Evolutionary conservation across 2,888 invertebrate species (phyloP), one percentile per base, ranked within the genome.

Genomic region (Caenorhabditis imperialis): DNA sequence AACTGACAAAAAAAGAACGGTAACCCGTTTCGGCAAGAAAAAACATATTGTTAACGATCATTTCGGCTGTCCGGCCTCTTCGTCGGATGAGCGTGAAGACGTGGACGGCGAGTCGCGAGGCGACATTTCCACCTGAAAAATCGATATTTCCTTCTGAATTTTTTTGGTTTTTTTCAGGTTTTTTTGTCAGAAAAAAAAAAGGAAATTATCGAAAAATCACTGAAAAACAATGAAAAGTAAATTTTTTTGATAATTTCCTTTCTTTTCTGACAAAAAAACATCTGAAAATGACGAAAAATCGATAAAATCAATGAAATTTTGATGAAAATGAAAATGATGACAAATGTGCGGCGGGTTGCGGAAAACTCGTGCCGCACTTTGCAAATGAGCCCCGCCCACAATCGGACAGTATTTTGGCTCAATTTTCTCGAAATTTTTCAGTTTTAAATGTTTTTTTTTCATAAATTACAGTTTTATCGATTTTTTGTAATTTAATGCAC

Each of bases 51-150:
- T 50, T 18, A 44, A 18, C 33, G 23, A 65, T 38, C 44, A 47
- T 16, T 54, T 25, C n/a, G 8, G 6, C 22, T n/a, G 18, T 10
- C 48, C 2, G 0, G 45, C 22, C 20, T 67, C 57, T n/a, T 67
- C 67, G 18, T 67, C 67, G 6, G 57, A 57, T 20, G 67, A 57
- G 12, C 58, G 57, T 1, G 54, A 65, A 3, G 63, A 55, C 8
- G 63, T 48, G 0, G 57, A 50, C 20, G 67, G 50, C 18, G 65
- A 51, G 57, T 67, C 67, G 7, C 67, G 67, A 6, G 67, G 22
- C 8, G 67, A 67, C 67, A 67, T 67, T 51, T 67, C 67, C n/a
- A 67, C 67, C 67, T 67, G 67, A 8, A 48, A 63, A 25, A 25
- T 30, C 10, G 30, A 10, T n/a, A 47, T 3, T 14, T 42, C n/a